These are phyloP conservation scores for Gymnocephalus cernua DNA, from an alignment of 2,113 vertebrate genomes.

Conservation along the genomic window DNA sequence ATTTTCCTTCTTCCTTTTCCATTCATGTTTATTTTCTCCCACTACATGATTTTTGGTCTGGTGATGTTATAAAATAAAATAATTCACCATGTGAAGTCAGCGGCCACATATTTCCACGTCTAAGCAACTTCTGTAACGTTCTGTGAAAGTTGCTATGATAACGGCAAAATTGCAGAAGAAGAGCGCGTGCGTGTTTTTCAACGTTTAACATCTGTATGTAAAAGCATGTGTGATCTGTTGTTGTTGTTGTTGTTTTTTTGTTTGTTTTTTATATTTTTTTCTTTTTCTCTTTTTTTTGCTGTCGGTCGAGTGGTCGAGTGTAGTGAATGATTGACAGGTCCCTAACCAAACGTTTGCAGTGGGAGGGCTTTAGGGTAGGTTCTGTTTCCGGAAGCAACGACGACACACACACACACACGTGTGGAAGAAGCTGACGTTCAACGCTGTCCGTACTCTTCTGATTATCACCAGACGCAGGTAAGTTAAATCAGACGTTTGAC, in stretches of 20 bases:
- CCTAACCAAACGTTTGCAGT: slow-evolving; percentile 14
- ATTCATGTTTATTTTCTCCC: neutral
- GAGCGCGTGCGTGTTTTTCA: no score
- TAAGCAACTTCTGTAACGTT: neutral
- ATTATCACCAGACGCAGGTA: slow-evolving; percentile 35
- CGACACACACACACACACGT: slow-evolving; percentile 41
- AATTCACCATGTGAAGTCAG: neutral
- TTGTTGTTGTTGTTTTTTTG: no score
- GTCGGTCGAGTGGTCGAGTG: no score
- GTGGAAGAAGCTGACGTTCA: slow-evolving; percentile 14
- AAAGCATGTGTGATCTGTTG: no score
- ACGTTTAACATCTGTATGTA: no score
- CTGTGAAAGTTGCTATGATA: neutral
- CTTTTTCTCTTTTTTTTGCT: no score
- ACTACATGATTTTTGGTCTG: neutral
- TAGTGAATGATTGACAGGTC: slow-evolving; percentile 13
- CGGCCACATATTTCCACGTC: neutral
- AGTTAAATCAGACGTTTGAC: neutral
- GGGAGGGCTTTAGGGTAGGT: slow-evolving; percentile 29
- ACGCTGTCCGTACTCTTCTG: neutral
- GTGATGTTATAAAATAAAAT: neutral
- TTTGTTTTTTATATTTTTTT: no score
- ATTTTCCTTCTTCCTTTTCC: no score
- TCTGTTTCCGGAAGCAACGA: slow-evolving; percentile 64
- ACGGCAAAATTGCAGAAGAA: neutral